A percentile compares a stretch with the other conserved stretches of the same genome.
Evolutionary conservation across 2,888 invertebrate species (phyloP).

Genomic region (Graphium colonna): DNA sequence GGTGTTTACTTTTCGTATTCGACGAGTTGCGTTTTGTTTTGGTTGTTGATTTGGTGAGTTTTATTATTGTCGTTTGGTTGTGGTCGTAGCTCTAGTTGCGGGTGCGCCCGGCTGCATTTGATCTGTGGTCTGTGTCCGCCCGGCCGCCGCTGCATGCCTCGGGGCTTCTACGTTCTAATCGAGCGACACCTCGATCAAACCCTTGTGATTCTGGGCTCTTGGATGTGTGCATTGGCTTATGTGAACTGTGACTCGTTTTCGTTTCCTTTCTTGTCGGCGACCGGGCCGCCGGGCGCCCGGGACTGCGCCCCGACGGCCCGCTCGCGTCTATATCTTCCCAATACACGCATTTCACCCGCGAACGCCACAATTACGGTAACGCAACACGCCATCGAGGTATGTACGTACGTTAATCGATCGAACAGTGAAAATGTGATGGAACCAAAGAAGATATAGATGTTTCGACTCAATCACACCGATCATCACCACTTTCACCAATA

Average conservation of each 20-base stretch:
- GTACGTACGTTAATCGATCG: constrained; percentile 33
- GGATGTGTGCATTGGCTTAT: constrained; percentile 80
- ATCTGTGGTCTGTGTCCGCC: constrained; percentile 76
- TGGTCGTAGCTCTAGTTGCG: constrained; percentile 76
- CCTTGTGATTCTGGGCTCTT: constrained; percentile 80
- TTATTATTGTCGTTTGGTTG: constrained; percentile 69
- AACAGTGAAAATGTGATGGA: constrained; percentile 12
- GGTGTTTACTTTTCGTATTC: constrained; percentile 75
- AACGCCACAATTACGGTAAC: neutral
- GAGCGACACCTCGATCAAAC: constrained; percentile 75
- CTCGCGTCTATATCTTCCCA: constrained; percentile 73
- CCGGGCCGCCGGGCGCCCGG: constrained; percentile 57
- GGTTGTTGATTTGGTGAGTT: constrained; percentile 38
- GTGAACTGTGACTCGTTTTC: constrained; percentile 80
- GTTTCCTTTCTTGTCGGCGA: constrained; percentile 81
- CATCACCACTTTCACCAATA: constrained; percentile 69
- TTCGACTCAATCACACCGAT: constrained; percentile 68
- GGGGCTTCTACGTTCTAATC: constrained; percentile 76
- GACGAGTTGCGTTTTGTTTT: constrained; percentile 64
- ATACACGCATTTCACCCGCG: constrained; percentile 7
- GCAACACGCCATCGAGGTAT: constrained; percentile 40
- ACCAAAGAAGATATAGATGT: constrained; percentile 70
- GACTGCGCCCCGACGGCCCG: constrained; percentile 62
- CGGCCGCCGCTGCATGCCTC: constrained; percentile 75
- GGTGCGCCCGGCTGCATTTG: constrained; percentile 75